Conservation (phyloP, 2,113 vertebrate species). For the Hippocampus zosterae region DNA sequence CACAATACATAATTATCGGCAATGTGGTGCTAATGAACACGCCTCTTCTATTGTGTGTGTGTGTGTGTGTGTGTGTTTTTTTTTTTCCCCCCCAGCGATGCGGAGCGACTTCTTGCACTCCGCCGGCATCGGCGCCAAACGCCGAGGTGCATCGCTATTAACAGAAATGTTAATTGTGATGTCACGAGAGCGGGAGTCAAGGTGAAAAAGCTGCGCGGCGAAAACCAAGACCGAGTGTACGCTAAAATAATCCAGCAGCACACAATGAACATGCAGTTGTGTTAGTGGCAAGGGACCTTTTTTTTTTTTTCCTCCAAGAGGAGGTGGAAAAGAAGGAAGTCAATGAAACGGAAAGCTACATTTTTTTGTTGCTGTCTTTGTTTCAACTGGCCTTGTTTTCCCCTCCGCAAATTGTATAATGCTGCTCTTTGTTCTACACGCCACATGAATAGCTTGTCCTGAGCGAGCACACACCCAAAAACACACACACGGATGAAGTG, state of each 20-base stretch:
- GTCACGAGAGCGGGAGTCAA: constrained; percentile 61
- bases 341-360: constrained; percentile 65
- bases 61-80: no score
- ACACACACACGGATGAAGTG: constrained; percentile 71
- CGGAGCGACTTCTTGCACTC: neutral
- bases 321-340: constrained; percentile 66
- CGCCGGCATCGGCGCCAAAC: neutral
- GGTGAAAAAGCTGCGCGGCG: constrained; percentile 64
- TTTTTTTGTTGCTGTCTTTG: constrained; percentile 64
- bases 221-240: constrained; percentile 16
- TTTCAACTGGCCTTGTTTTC: constrained; percentile 63
- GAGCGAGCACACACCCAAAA: constrained; percentile 49
- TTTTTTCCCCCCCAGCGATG: neutral
- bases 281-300: constrained; percentile 62
- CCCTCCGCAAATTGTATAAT: constrained; percentile 72
- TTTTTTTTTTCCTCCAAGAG: constrained; percentile 62
- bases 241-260: constrained; percentile 65
- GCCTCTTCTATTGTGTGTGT: constrained; percentile 2
- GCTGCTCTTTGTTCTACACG: constrained; percentile 69
- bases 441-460: constrained; percentile 68
- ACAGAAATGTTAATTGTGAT: constrained; percentile 70
- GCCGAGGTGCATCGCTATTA: constrained; percentile 49
- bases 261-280: constrained; percentile 62
- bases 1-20: neutral
- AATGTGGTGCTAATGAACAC: neutral